These are phyloP conservation scores for Scomber scombrus DNA, from an alignment of 2,113 vertebrate species.

Conservation along the genomic window DNA sequence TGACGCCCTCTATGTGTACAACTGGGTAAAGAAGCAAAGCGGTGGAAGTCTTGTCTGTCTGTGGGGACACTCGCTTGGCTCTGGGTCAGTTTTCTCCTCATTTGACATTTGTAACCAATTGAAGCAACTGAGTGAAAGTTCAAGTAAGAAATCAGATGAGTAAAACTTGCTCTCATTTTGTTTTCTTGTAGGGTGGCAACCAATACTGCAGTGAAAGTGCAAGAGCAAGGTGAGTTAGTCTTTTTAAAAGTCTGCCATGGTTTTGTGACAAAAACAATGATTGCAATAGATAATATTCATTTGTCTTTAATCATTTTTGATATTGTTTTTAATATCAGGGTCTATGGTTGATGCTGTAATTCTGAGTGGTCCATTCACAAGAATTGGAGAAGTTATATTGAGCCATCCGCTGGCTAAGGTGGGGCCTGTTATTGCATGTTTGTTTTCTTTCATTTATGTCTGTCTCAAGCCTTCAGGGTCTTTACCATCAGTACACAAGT, in stretches of 20 bases:
- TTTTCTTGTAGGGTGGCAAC: conserved; percentile 86
- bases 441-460: background rate
- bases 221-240: conserved; percentile 85
- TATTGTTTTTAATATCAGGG: conserved; percentile 34
- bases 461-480: background rate
- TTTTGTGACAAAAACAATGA: too few species aligned
- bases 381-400: conserved; percentile 75
- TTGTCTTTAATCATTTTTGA: background rate
- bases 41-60: conserved; percentile 80
- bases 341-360: conserved; percentile 82
- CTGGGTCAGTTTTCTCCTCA: conserved; percentile 82
- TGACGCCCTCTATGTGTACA: conserved; percentile 86
- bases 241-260: too few species aligned
- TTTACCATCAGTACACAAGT: background rate
- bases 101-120: background rate
- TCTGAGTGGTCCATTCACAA: conserved; percentile 87
- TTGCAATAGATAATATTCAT: background rate
- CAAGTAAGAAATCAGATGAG: background rate
- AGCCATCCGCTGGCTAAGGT: conserved; percentile 82
- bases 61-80: conserved; percentile 93
- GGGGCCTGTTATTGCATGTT: conserved; percentile 27
- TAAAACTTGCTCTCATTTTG: background rate
- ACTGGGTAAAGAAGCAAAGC: conserved; percentile 86
- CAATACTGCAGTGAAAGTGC: conserved; percentile 85
- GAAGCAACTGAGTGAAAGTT: background rate